Conservation (phyloP, 2,113 vertebrate species). For the Corythaixoides concolor region DNA sequence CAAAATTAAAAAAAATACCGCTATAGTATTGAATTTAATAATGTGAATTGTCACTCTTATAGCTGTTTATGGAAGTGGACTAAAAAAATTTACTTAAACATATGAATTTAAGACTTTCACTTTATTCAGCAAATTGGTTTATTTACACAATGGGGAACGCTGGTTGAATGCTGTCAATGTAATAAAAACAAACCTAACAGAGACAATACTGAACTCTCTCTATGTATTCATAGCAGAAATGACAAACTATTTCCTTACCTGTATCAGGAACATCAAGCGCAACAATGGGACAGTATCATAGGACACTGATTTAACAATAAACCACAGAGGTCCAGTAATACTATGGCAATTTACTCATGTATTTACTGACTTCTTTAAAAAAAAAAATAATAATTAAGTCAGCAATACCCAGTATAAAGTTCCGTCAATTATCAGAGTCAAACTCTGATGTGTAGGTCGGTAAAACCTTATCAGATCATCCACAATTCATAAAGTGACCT, state of each 20-base stretch:
- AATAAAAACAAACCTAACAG: slow-evolving; percentile 80
- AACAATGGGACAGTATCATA: slow-evolving; percentile 74
- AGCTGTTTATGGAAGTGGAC: slow-evolving; percentile 69
- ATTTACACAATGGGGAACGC: slow-evolving; percentile 83
- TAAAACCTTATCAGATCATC: slow-evolving; percentile 82
- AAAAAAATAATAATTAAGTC: slow-evolving; percentile 71
- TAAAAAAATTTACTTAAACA: slow-evolving; percentile 82
- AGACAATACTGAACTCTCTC: slow-evolving; percentile 78
- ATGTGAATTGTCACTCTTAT: slow-evolving; percentile 63
- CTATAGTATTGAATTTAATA: slow-evolving; percentile 55
- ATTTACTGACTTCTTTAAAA: slow-evolving; percentile 59
- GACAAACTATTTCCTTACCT: slow-evolving; percentile 83
- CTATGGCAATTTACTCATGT: slow-evolving; percentile 73
- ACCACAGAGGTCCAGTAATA: slow-evolving; percentile 76
- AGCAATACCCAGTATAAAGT: slow-evolving; percentile 76
- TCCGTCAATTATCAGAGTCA: slow-evolving; percentile 70
- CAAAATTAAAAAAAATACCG: slow-evolving; percentile 30
- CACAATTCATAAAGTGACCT: slow-evolving; percentile 54
- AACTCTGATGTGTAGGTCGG: slow-evolving; percentile 69
- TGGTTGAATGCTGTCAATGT: slow-evolving; percentile 79
- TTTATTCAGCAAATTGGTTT: slow-evolving; percentile 87
- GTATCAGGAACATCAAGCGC: slow-evolving; percentile 82
- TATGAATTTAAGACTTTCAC: slow-evolving; percentile 84
- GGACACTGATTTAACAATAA: slow-evolving; percentile 76
- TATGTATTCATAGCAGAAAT: slow-evolving; percentile 63